Percentiles rank a stretch among this genome's conserved stretches.
Evolutionary conservation across 2,113 vertebrate genomes (phyloP).

Genomic region (Protobothrops mucrosquamatus): DNA sequence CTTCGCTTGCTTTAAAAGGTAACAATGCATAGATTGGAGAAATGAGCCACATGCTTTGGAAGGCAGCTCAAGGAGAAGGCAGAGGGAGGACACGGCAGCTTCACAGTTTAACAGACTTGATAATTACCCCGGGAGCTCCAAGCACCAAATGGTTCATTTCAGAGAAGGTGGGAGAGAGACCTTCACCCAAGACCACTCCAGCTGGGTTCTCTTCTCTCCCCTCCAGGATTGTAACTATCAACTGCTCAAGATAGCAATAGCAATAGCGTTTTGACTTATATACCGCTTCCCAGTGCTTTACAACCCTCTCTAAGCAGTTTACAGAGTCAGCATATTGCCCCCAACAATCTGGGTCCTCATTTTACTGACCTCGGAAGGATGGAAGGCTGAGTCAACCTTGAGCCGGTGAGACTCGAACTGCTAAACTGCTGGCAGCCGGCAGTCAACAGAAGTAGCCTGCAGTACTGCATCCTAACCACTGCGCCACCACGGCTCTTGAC

Average conservation of each 20-base stretch:
- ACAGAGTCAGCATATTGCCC: too few relatives aligned
- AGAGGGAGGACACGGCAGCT: neutral
- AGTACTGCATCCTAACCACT: too few relatives aligned
- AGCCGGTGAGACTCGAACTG: too few relatives aligned
- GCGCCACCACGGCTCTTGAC: too few relatives aligned
- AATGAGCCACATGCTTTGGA: neutral
- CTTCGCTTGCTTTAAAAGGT: constrained; percentile 22
- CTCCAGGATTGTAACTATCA: neutral
- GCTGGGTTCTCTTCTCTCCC: neutral
- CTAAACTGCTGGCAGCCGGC: too few relatives aligned
- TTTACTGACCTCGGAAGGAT: too few relatives aligned
- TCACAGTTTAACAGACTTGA: neutral
- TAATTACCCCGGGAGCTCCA: neutral
- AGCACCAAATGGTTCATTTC: neutral
- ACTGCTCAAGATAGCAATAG: neutral
- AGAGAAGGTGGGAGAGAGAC: neutral
- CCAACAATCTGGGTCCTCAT: too few relatives aligned
- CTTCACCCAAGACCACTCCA: neutral
- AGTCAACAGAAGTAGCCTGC: too few relatives aligned
- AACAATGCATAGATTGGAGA: constrained; percentile 5
- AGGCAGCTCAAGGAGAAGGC: neutral
- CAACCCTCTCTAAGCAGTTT: too few relatives aligned
- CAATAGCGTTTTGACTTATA: too few relatives aligned
- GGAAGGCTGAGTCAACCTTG: too few relatives aligned
- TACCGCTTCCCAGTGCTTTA: too few relatives aligned